phyloP scores from a whole-genome alignment of 1,140 invertebrate species.

The Cecropterus lyciades region DNA sequence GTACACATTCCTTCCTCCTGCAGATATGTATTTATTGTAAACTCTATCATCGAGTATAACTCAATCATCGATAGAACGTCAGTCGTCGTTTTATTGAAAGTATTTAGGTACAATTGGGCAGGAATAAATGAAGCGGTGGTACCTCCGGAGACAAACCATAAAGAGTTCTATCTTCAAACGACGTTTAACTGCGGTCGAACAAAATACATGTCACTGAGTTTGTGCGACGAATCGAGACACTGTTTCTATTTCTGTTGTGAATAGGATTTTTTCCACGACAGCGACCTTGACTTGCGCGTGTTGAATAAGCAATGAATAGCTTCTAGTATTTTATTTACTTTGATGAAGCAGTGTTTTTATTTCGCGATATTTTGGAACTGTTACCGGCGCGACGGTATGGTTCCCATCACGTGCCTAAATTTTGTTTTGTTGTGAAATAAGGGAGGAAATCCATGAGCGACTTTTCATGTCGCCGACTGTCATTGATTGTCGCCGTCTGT shows the following conservation, averaged over 20 bases:
- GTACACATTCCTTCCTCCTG: no score
- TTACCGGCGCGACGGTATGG: background rate
- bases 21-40: no score
- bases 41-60: no score
- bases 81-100: no score
- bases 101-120: no score
- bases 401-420: slow-evolving; percentile 5
- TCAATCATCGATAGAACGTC: no score
- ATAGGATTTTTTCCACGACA: slow-evolving; percentile 44
- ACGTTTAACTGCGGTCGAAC: slow-evolving; percentile 21
- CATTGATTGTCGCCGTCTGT: no score
- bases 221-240: slow-evolving; percentile 39
- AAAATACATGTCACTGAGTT: slow-evolving; percentile 41
- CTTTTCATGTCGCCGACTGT: no score
- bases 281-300: slow-evolving; percentile 50
- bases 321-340: slow-evolving; percentile 48
- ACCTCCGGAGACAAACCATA: no score
- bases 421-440: background rate
- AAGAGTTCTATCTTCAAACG: no score
- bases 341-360: slow-evolving; percentile 39
- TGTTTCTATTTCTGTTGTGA: slow-evolving; percentile 49
- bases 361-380: slow-evolving; percentile 15
- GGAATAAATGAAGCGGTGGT: no score
- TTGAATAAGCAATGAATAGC: slow-evolving; percentile 47
- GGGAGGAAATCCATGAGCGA: no score